Evolutionary conservation across 2,888 invertebrate species (phyloP), one percentile per base, ranked within the genome.

Genomic region (Phyllotreta striolata): DNA sequence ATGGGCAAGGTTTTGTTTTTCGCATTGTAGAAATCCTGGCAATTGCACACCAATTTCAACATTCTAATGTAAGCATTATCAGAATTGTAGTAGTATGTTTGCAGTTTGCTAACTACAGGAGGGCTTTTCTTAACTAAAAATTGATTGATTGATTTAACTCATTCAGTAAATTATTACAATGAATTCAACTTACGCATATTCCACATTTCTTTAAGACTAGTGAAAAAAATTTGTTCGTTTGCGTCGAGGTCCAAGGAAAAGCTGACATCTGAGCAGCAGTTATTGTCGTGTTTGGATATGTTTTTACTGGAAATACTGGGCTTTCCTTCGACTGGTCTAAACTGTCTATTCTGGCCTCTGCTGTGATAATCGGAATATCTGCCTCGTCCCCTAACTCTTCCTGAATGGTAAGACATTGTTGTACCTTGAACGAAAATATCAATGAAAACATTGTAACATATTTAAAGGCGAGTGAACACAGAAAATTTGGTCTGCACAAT

Each of bases 1-100:
- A 86, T 84, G 35, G 90, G 84, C 58, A 90, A 83, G 39, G 86
- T 83, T 78, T 85, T 89, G 38, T 83, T 83, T 79, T 89, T 90
- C 60, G 87, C 84, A 73, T 86, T 85, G 76, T 87, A 84, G 70
- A 85, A 88, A 69, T 89, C 89, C 66, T 84, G 83, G 72, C 86
- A 86, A 76, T 87, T 88, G 62, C 87, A 84, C 60, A 88, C 79
- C 70, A 90, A 84, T 64, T 85, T 79, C 62, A 90, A 77, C 34
- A 84, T 84, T 63, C 87, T 82, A 71, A 86, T 83, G 75, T 86
- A 89, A 3, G 89, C 87, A 78, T 90, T 88, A 64, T 83, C 82
- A 35, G 75, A 76, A 3, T 65, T 62, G 51, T 74, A 74, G 62
- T 80, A 82, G 70, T 79, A 77, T 7, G 76, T 71, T 40, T 79